phyloP scores from a whole-genome alignment of 2,888 invertebrate genomes.

The Epinotia nisella region DNA sequence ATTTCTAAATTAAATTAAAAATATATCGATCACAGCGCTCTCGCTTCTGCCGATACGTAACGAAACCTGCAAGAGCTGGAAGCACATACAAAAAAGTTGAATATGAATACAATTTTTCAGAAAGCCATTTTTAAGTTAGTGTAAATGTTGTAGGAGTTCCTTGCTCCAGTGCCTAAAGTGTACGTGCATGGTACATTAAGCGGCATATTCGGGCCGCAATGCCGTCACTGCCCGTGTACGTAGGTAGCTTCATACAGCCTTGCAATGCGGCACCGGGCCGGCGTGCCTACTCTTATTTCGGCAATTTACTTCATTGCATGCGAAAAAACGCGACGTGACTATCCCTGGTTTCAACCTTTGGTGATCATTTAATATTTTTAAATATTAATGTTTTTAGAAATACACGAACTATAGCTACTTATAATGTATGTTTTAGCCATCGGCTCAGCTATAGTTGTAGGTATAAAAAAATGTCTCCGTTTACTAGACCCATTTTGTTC shows the following conservation, averaged over 20 bases:
- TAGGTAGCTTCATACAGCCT: conserved; percentile 47
- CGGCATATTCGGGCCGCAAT: conserved; percentile 46
- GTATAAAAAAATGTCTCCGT: no score
- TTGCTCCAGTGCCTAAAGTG: conserved; percentile 9
- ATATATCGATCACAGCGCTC: no score
- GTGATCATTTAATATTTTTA: no score
- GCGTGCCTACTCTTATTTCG: conserved; percentile 31
- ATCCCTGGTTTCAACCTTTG: not conserved
- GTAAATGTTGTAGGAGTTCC: conserved; percentile 32
- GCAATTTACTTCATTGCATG: conserved; percentile 13
- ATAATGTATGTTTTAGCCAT: no score
- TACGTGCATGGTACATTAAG: conserved; percentile 44
- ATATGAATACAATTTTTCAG: not conserved
- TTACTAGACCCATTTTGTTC: no score
- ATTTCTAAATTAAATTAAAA: no score
- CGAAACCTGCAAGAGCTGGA: not conserved
- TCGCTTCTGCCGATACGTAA: no score
- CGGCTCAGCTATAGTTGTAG: no score
- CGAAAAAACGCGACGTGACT: not conserved
- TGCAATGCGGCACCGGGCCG: conserved; percentile 48
- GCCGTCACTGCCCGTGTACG: conserved; percentile 45
- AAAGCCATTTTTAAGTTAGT: not conserved
- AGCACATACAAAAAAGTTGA: not conserved
- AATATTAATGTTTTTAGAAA: no score
- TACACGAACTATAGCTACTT: no score